Percentiles rank a stretch among this genome's conserved stretches.
Conservation (phyloP, 2,888 invertebrate species). For the Eucera pruinosa region DNA sequence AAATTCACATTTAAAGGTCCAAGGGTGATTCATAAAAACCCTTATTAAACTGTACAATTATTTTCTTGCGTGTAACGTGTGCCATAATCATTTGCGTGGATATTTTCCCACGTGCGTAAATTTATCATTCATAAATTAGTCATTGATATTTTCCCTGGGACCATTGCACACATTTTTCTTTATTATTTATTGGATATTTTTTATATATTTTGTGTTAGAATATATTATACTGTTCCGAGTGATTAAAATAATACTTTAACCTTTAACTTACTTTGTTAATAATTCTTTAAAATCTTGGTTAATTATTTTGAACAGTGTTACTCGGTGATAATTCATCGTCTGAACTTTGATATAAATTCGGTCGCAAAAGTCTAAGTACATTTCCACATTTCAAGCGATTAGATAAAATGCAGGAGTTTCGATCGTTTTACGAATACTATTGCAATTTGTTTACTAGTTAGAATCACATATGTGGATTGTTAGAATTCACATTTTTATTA, state of each 20-base stretch:
- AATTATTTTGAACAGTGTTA: constrained; percentile 8
- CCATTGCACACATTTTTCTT: neutral
- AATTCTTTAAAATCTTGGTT: neutral
- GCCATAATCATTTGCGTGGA: neutral
- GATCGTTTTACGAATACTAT: no score
- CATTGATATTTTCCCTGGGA: neutral
- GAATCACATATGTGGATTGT: no score
- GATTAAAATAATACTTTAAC: neutral
- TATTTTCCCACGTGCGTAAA: neutral
- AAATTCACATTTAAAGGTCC: neutral
- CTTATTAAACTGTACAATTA: neutral
- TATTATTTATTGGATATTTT: neutral
- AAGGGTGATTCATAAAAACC: neutral
- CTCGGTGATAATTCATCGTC: neutral
- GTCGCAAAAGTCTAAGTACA: no score
- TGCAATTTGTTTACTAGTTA: no score
- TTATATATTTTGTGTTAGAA: neutral
- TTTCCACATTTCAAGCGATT: no score
- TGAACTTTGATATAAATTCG: neutral
- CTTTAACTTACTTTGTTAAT: no score
- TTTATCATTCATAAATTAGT: neutral
- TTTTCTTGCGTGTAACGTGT: neutral
- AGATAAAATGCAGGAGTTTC: no score
- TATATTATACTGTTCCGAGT: neutral
- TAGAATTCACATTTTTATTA: no score